Evolutionary conservation across 2,113 vertebrate genomes (phyloP).

Genomic region (Aplodontia rufa): DNA sequence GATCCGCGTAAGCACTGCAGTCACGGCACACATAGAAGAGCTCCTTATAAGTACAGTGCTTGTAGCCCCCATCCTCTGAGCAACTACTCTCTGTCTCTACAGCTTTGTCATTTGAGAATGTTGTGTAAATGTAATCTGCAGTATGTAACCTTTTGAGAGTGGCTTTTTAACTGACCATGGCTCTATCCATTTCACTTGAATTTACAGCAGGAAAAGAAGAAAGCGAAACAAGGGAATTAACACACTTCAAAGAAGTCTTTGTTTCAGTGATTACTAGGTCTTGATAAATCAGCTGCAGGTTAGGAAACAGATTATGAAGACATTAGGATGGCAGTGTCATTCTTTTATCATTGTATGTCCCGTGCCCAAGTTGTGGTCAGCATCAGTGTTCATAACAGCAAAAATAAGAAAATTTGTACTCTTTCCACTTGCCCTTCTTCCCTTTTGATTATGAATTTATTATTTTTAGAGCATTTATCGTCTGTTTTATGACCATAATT

Average conservation of each 20-base stretch:
- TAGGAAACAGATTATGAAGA: neutral
- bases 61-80: neutral
- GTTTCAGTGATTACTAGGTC: neutral
- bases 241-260: neutral
- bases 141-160: neutral
- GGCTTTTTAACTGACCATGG: neutral
- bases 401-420: neutral
- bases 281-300: neutral
- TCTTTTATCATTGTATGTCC: neutral
- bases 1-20: neutral
- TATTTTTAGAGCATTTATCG: neutral
- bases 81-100: neutral
- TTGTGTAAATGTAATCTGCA: neutral
- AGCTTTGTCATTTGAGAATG: conserved; percentile 8
- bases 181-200: neutral
- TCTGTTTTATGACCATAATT: neutral
- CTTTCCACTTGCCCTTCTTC: neutral
- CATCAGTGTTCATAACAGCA: neutral
- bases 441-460: neutral
- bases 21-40: neutral
- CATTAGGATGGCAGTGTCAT: neutral
- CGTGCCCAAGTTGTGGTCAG: neutral
- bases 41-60: neutral
- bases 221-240: neutral
- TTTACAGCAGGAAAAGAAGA: neutral